phyloP scores from a whole-genome alignment of 2,797 vertebrate genomes.

The Sebastes melanostomus region DNA sequence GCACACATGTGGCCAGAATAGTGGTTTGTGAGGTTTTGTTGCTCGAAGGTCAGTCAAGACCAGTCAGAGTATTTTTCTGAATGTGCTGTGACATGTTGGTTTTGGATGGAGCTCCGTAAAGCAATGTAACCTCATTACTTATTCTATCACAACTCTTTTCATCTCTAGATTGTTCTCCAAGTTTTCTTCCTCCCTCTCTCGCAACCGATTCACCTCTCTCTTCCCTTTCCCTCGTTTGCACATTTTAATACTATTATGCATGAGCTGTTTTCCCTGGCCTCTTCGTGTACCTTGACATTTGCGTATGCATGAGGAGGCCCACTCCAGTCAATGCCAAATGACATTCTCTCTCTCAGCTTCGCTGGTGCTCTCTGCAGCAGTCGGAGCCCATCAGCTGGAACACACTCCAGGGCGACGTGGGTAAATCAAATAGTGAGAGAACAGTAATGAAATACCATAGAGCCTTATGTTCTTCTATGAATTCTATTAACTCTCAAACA shows the following conservation, averaged over 20 bases:
- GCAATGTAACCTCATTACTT: neutral
- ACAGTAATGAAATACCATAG: slow-evolving; percentile 63
- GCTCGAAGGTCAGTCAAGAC: slow-evolving; percentile 44
- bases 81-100: slow-evolving; percentile 41
- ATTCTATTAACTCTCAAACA: slow-evolving; percentile 69
- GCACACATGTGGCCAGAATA: slow-evolving; percentile 45
- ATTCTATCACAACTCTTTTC: neutral
- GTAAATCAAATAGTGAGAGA: slow-evolving; percentile 58
- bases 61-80: slow-evolving; percentile 36
- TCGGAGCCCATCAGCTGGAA: slow-evolving; percentile 58
- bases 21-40: slow-evolving; percentile 63
- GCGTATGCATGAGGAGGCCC: slow-evolving; percentile 53
- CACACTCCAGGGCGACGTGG: slow-evolving; percentile 41
- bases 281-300: slow-evolving; percentile 66
- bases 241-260: slow-evolving; percentile 50
- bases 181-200: neutral
- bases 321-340: slow-evolving; percentile 38
- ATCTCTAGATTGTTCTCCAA: neutral
- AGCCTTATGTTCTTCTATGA: slow-evolving; percentile 54
- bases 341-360: slow-evolving; percentile 49
- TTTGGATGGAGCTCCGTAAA: slow-evolving; percentile 23
- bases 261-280: slow-evolving; percentile 26
- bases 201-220: neutral
- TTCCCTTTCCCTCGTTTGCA: neutral
- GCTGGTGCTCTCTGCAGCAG: slow-evolving; percentile 26